Evolutionary conservation across 2,113 vertebrate genomes (phyloP).

Genomic region (Aythya baeri): DNA sequence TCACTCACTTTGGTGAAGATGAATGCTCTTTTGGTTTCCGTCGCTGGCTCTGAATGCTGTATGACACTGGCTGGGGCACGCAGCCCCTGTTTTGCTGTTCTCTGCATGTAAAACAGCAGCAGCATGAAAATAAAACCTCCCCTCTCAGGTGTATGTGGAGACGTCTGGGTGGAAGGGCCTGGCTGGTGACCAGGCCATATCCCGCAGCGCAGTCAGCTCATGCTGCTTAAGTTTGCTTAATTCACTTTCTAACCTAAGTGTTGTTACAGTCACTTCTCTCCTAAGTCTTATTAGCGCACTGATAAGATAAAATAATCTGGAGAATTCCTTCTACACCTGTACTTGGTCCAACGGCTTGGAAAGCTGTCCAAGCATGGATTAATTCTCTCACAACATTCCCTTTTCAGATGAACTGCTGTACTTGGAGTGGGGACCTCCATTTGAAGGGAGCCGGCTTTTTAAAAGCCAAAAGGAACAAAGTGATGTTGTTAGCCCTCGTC

Average conservation of each 20-base stretch:
- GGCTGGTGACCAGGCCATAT: not conserved
- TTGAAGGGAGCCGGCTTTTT: not conserved
- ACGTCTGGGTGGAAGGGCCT: not conserved
- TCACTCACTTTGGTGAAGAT: not conserved
- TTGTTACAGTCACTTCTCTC: not conserved
- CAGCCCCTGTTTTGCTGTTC: not conserved
- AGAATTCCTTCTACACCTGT: not conserved
- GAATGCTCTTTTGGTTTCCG: not conserved
- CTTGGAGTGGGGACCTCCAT: not conserved
- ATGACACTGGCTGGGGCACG: rapidly evolving
- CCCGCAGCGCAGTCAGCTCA: not conserved
- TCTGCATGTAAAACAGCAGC: not conserved
- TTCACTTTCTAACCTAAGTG: not conserved
- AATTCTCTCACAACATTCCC: not conserved
- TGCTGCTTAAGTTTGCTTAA: not conserved
- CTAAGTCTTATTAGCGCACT: not conserved
- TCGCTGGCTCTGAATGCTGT: rapidly evolving
- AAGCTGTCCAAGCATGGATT: not conserved
- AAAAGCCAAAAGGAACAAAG: not conserved
- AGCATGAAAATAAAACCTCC: not conserved
- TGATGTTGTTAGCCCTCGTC: not conserved
- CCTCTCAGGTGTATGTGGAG: not conserved
- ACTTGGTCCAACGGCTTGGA: not conserved
- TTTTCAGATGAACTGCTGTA: not conserved
- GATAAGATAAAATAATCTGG: conserved; percentile 6